Percentiles rank a stretch among this genome's conserved stretches.
Evolutionary conservation across 1,140 invertebrate genomes (phyloP).

Genomic region (Cherax quadricarinatus): DNA sequence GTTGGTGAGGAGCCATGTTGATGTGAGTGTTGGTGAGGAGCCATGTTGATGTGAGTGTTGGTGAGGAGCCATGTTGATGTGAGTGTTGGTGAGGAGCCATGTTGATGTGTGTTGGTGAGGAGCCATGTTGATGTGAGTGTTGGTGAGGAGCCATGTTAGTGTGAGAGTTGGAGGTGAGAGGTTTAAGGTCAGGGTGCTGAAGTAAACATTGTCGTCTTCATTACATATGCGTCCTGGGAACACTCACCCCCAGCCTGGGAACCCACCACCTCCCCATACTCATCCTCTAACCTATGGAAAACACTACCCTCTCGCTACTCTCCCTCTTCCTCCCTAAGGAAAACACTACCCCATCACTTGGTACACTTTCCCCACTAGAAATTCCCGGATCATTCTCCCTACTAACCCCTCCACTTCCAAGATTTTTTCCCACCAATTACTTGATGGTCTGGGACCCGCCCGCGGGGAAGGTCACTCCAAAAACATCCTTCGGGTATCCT

Average conservation of each 20-base stretch:
- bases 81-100: background rate
- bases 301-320: too few relatives aligned
- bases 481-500: background rate
- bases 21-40: background rate
- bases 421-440: background rate
- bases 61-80: background rate
- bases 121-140: background rate
- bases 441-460: background rate
- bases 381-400: too few relatives aligned
- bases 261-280: background rate
- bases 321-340: too few relatives aligned
- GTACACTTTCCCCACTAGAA: too few relatives aligned
- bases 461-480: too few relatives aligned
- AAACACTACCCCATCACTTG: too few relatives aligned
- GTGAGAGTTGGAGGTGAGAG: background rate
- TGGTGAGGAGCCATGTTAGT: background rate
- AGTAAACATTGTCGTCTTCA: conserved; percentile 22
- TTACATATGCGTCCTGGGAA: conserved; percentile 44
- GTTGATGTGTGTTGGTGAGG: background rate
- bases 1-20: too few relatives aligned
- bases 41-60: background rate
- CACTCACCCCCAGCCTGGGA: background rate
- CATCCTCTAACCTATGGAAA: background rate
- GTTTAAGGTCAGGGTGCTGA: background rate
- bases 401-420: background rate